Conservation (phyloP, 2,888 invertebrate genomes). For the Trichogramma dendrolimi region DNA sequence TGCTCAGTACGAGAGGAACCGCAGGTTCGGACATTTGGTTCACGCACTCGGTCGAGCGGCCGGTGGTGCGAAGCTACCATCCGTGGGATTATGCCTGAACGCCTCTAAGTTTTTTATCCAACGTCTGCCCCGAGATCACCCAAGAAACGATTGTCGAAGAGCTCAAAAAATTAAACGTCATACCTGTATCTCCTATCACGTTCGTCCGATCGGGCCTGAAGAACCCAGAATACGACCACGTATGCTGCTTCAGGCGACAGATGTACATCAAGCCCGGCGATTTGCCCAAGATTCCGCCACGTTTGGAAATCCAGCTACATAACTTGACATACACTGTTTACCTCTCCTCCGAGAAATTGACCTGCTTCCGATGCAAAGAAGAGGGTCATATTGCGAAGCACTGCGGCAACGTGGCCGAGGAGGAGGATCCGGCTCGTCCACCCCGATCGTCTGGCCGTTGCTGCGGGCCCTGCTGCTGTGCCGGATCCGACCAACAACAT, state of each 20-base stretch:
- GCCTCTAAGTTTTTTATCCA: too few relatives aligned
- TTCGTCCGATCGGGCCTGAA: background rate
- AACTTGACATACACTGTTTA: background rate
- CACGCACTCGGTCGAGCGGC: slow-evolving; percentile 3
- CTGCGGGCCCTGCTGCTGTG: too few relatives aligned
- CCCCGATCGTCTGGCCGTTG: too few relatives aligned
- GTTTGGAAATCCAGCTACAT: background rate
- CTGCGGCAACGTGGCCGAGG: background rate
- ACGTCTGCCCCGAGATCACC: slow-evolving; percentile 2
- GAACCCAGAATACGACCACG: background rate
- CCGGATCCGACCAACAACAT: too few relatives aligned
- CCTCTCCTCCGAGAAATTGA: background rate
- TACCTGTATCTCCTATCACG: background rate
- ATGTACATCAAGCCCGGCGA: slow-evolving; percentile 2
- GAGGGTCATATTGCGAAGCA: slow-evolving; percentile 1
- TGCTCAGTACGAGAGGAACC: too few relatives aligned
- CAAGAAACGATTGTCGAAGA: background rate
- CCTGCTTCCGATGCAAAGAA: background rate
- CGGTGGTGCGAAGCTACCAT: slow-evolving; percentile 3
- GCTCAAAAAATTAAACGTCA: background rate
- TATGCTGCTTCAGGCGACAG: slow-evolving; percentile 8
- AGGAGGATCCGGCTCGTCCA: too few relatives aligned
- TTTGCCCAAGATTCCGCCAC: background rate
- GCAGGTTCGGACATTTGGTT: slow-evolving; percentile 2
- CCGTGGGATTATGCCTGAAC: too few relatives aligned